Evolutionary conservation across 35 echinoderm and acorn worm species (phyloP), one percentile per base, ranked within the genome.

Genomic region (Holothuria glaberrima): DNA sequence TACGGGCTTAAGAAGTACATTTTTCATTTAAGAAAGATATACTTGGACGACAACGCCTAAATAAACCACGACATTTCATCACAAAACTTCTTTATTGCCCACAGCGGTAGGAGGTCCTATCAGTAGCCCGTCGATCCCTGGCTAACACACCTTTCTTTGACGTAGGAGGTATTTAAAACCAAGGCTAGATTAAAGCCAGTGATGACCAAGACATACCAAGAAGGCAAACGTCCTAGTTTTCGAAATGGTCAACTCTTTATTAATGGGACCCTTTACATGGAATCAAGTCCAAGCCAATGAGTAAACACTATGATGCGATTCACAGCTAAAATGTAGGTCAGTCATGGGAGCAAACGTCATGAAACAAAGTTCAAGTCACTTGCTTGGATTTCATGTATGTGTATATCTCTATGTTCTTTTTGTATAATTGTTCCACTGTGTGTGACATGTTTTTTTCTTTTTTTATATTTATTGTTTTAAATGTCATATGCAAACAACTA

Each of bases 121-220:
- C n/a, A n/a, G n/a, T n/a, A n/a, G n/a, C n/a, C n/a, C n/a, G n/a
- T n/a, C n/a, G n/a, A n/a, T n/a, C n/a, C n/a, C n/a, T n/a, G n/a
- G n/a, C n/a, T n/a, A n/a, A n/a, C n/a, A n/a, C n/a, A n/a, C n/a
- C n/a, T n/a, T n/a, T n/a, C n/a, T n/a, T n/a, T n/a, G n/a, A n/a
- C n/a, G n/a, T n/a, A n/a, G n/a, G n/a, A n/a, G n/a, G n/a, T n/a
- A 2, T 41, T 41, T 41, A 31, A 59, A 22, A 76, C 29, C 33
- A 89, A 61, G 27, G 24, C 29, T n/a, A 30, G n/a, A 25, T 58
- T 89, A 18, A 57, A 22, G 56, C 63, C 64, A 30, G 33, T 77
- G 12, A 77, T 89, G 88, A 50, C 25, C 6, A 64, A 54, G 24
- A 70, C 88, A 89, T 77, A 62, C 35, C 29, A 25, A 33, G 88